Percentiles rank a stretch among this genome's conserved stretches.
These are phyloP conservation scores for Drosophila setifemur DNA, from an alignment of 1,140 invertebrate genomes.

Conservation along the genomic window DNA sequence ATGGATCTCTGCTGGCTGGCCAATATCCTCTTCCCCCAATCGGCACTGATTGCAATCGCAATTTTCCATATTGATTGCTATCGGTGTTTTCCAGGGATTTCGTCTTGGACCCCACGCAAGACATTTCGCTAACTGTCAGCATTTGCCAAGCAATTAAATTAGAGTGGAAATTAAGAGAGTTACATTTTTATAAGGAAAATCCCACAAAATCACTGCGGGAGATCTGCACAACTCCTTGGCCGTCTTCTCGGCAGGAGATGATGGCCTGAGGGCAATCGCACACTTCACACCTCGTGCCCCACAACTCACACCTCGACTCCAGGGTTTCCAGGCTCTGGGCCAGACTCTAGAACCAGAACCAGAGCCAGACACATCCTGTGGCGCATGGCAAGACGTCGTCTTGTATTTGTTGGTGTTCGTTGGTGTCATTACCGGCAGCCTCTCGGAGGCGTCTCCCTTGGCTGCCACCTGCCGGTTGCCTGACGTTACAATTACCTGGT, in stretches of 20 bases:
- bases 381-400: slow-evolving; percentile 68
- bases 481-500: slow-evolving; percentile 75
- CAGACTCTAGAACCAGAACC: slow-evolving; percentile 58
- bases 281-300: slow-evolving; percentile 30
- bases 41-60: not conserved
- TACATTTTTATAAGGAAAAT: slow-evolving; percentile 64
- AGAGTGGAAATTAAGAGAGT: slow-evolving; percentile 43
- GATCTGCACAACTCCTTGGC: too few species aligned
- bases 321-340: slow-evolving; percentile 13
- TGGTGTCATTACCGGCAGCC: slow-evolving; percentile 67
- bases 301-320: slow-evolving; percentile 6
- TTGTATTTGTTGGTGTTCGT: slow-evolving; percentile 17
- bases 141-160: slow-evolving; percentile 69
- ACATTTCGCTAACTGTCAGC: slow-evolving; percentile 38
- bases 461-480: slow-evolving; percentile 66
- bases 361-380: slow-evolving; percentile 71
- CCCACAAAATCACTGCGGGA: slow-evolving; percentile 69
- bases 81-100: slow-evolving; percentile 42
- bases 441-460: slow-evolving; percentile 50
- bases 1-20: slow-evolving; percentile 1
- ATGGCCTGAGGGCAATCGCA: slow-evolving; percentile 37
- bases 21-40: not conserved
- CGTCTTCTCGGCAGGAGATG: slow-evolving; percentile 54
- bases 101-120: slow-evolving; percentile 29
- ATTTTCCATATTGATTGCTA: slow-evolving; percentile 26